Percentiles rank a stretch among this genome's conserved stretches.
Conservation (phyloP, 2,113 vertebrate species). For the Edolisoma coerulescens region DNA sequence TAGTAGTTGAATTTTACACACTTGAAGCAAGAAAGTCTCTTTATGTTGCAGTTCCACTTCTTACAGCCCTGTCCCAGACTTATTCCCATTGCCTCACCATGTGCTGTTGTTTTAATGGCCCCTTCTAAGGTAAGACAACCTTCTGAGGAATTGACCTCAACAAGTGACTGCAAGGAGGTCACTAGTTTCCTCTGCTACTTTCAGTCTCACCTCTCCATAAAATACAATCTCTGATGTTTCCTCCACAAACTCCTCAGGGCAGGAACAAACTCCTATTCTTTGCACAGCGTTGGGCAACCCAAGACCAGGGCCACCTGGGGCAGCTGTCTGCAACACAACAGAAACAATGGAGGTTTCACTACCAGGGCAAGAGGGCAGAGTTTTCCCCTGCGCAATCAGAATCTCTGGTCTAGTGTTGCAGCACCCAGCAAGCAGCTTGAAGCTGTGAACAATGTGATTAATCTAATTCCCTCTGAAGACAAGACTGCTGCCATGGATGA, state of each 20-base stretch:
- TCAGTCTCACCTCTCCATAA: neutral
- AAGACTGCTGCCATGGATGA: neutral
- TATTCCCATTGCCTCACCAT: neutral
- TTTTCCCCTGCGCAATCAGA: neutral
- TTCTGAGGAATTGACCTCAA: neutral
- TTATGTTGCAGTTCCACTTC: neutral
- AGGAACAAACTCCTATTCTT: neutral
- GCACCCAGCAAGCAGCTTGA: rapidly evolving
- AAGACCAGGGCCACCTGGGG: neutral
- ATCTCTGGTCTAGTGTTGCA: neutral
- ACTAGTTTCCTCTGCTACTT: neutral
- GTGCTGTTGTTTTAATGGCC: neutral
- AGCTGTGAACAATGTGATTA: neutral
- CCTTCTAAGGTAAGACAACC: neutral
- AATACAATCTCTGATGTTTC: neutral
- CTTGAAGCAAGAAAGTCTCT: neutral
- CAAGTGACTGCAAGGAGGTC: neutral
- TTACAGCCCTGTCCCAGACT: neutral
- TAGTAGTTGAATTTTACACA: neutral
- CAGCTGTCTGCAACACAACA: neutral
- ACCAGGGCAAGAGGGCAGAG: neutral
- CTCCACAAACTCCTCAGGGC: neutral
- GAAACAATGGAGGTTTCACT: neutral
- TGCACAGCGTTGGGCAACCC: neutral
- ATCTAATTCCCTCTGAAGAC: neutral